A percentile compares a stretch with the other conserved stretches of the same genome.
phyloP scores from a whole-genome alignment of 2,113 vertebrate genomes.

The Turnix velox region DNA sequence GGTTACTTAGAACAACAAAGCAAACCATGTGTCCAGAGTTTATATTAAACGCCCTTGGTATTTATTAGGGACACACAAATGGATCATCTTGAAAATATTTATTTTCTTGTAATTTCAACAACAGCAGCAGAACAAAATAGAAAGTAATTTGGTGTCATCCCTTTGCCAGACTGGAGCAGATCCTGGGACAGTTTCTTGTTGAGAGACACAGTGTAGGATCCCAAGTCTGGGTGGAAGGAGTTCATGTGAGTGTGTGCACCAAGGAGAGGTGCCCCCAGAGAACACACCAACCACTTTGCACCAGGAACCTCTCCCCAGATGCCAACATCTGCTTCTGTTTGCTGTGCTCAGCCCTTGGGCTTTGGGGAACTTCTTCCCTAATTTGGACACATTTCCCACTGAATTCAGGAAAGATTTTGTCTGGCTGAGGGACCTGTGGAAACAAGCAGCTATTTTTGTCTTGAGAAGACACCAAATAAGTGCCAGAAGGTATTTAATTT shows the following conservation, averaged over 20 bases:
- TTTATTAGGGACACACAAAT: constrained; percentile 51
- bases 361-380: not conserved
- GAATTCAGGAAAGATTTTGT: constrained; percentile 21
- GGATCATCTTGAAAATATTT: constrained; percentile 51
- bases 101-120: constrained; percentile 52
- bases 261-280: not conserved
- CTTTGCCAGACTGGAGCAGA: not conserved
- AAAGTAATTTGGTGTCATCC: not conserved
- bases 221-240: not conserved
- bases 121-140: constrained; percentile 6
- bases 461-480: not conserved
- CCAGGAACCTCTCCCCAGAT: not conserved
- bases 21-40: constrained; percentile 16
- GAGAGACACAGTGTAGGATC: not conserved
- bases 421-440: constrained; percentile 31
- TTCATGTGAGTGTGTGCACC: not conserved
- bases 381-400: not conserved
- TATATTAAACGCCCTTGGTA: constrained; percentile 8
- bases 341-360: constrained; percentile 10
- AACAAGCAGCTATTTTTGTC: not conserved
- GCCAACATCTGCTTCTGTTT: constrained; percentile 40
- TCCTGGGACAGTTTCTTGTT: not conserved
- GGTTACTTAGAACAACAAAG: constrained; percentile 31
- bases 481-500: constrained; percentile 33
- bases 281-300: not conserved